Percentiles rank a stretch among this genome's conserved stretches.
Evolutionary conservation across 2,888 invertebrate species (phyloP).

Genomic region (Agelastica alni): DNA sequence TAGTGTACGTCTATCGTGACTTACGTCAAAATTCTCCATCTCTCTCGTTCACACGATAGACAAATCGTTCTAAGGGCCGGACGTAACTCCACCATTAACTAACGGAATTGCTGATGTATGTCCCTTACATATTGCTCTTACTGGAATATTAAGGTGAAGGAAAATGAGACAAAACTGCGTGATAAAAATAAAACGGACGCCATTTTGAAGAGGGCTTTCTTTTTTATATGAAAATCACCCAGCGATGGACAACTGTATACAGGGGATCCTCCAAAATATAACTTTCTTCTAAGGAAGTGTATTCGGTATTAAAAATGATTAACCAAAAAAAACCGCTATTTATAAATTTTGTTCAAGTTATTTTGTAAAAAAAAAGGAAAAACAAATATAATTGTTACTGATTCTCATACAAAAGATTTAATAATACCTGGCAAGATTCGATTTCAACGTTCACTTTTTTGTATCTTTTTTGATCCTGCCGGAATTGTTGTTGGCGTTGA

Average conservation of each 20-base stretch:
- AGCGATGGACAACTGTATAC: constrained; percentile 41
- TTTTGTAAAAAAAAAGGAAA: no score
- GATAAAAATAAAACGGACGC: constrained; percentile 52
- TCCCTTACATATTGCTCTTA: constrained; percentile 47
- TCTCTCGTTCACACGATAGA: neutral
- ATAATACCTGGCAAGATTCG: no score
- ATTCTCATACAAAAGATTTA: no score
- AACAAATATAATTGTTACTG: no score
- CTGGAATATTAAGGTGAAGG: constrained; percentile 40
- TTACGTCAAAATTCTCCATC: constrained; percentile 35
- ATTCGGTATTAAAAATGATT: no score
- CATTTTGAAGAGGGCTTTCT: constrained; percentile 53
- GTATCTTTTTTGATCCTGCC: no score
- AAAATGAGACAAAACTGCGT: constrained; percentile 43
- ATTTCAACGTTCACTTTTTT: no score
- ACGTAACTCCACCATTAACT: constrained; percentile 26
- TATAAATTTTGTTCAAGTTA: no score
- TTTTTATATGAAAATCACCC: constrained; percentile 52
- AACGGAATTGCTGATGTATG: constrained; percentile 49
- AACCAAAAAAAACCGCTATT: no score
- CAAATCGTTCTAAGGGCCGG: neutral
- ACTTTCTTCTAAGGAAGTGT: no score
- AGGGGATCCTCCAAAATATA: no score
- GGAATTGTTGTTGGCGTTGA: no score
- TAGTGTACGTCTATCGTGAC: constrained; percentile 43